Conservation (phyloP, 2,888 invertebrate species). For the Yponomeuta malinellus region DNA sequence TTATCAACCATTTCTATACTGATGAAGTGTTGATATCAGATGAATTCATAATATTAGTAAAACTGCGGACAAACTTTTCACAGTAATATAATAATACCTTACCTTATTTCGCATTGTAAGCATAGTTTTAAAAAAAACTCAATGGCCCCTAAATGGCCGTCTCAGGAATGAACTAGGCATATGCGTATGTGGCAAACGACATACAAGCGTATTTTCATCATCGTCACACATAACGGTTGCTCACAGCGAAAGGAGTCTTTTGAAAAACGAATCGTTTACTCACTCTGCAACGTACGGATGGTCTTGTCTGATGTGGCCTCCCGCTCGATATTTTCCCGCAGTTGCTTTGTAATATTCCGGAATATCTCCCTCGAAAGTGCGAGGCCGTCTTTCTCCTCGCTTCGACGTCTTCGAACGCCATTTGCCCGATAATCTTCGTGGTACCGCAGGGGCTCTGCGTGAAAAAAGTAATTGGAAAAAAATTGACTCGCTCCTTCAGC, state of each 20-base stretch:
- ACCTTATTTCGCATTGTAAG: too few relatives aligned
- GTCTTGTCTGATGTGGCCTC: conserved; percentile 63
- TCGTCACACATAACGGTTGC: background rate
- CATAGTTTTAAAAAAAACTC: too few relatives aligned
- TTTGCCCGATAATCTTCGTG: conserved; percentile 54
- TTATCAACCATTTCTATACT: too few relatives aligned
- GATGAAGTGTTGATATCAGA: too few relatives aligned
- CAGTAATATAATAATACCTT: too few relatives aligned
- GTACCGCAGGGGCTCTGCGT: conserved; percentile 59
- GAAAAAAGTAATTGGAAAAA: conserved; percentile 21
- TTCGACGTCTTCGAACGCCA: conserved; percentile 54
- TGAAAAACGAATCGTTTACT: conserved; percentile 18
- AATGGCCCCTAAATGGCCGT: too few relatives aligned
- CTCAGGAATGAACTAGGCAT: too few relatives aligned
- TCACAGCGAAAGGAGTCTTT: background rate
- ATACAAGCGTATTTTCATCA: too few relatives aligned
- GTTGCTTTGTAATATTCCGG: conserved; percentile 70
- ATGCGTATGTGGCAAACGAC: too few relatives aligned
- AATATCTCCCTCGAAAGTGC: conserved; percentile 71
- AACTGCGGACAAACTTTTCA: too few relatives aligned
- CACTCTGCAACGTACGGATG: conserved; percentile 44
- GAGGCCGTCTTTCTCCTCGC: conserved; percentile 64
- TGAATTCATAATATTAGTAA: too few relatives aligned
- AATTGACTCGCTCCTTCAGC: conserved; percentile 18
- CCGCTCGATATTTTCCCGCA: conserved; percentile 66